phyloP scores from a whole-genome alignment of 1,140 invertebrate species.

The Monochamus saltuarius region DNA sequence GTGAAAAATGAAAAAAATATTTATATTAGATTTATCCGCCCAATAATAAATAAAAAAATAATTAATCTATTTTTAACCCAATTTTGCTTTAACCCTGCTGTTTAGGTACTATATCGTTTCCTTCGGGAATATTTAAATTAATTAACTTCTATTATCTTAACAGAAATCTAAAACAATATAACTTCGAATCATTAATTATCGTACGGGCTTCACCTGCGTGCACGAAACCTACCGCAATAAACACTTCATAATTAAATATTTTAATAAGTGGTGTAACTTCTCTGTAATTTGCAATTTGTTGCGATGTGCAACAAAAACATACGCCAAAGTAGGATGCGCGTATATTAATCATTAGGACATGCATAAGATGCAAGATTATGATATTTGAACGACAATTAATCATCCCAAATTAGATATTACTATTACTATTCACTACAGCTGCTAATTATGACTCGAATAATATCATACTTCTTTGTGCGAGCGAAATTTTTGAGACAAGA shows the following conservation, averaged over 20 bases:
- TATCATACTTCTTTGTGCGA: constrained; percentile 3
- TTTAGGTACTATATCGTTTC: constrained; percentile 1
- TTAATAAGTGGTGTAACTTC: constrained; percentile 13
- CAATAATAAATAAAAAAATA: no score
- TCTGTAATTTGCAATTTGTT: background rate
- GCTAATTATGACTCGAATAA: constrained; percentile 23
- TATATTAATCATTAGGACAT: constrained; percentile 3
- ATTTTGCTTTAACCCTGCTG: background rate
- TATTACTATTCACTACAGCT: constrained; percentile 10
- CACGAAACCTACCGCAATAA: constrained; percentile 2
- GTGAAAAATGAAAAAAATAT: no score
- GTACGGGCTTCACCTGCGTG: constrained; percentile 8
- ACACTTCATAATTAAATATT: constrained; percentile 15
- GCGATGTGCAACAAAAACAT: constrained; percentile 6
- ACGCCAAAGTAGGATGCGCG: constrained; percentile 1
- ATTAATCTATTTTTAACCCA: no score
- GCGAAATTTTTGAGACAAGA: constrained; percentile 6
- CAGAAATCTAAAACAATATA: constrained; percentile 15
- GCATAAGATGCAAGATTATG: constrained; percentile 11
- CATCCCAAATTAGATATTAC: constrained; percentile 25
- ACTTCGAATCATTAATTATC: constrained; percentile 5
- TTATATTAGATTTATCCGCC: no score
- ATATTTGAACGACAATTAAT: constrained; percentile 20
- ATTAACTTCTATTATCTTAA: constrained; percentile 17
- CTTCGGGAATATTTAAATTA: constrained; percentile 12